A percentile compares a stretch with the other conserved stretches of the same genome.
These are phyloP conservation scores for Tinea trinotella DNA, from an alignment of 2,888 invertebrate species.

Conservation along the genomic window DNA sequence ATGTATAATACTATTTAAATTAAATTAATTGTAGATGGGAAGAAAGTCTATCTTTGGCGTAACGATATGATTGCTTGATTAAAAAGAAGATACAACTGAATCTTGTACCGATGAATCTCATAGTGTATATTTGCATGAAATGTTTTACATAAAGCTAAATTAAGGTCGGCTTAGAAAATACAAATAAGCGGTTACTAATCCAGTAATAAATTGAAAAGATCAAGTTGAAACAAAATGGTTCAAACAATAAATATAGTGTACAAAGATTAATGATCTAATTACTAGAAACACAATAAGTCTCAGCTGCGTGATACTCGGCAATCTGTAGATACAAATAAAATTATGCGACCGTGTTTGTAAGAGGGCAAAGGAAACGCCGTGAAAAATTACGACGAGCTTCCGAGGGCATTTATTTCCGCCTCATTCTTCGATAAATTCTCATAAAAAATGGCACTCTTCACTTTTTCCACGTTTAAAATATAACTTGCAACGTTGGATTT, in stretches of 20 bases:
- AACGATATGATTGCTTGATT: no score
- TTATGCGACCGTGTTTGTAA: conserved; percentile 48
- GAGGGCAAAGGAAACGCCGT: conserved; percentile 32
- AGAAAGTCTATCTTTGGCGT: no score
- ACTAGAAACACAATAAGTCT: neutral
- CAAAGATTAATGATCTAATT: neutral
- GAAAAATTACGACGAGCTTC: conserved; percentile 42
- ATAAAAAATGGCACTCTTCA: conserved; percentile 31
- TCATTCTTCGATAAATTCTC: conserved; percentile 38
- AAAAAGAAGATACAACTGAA: no score
- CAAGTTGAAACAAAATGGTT: neutral
- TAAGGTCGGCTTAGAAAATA: no score
- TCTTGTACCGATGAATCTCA: no score
- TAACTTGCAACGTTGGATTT: neutral
- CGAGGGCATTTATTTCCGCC: conserved; percentile 39
- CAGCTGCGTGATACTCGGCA: neutral
- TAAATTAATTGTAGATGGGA: no score
- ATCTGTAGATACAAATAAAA: conserved; percentile 32
- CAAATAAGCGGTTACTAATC: neutral
- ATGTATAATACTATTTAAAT: no score
- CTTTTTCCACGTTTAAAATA: neutral
- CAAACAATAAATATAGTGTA: neutral
- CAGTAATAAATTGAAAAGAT: no score
- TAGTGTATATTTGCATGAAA: no score
- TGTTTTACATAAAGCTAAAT: no score